Percentiles rank a stretch among this genome's conserved stretches.
These are phyloP conservation scores for Rhopalosiphum maidis DNA, from an alignment of 1,140 invertebrate genomes.

Conservation along the genomic window DNA sequence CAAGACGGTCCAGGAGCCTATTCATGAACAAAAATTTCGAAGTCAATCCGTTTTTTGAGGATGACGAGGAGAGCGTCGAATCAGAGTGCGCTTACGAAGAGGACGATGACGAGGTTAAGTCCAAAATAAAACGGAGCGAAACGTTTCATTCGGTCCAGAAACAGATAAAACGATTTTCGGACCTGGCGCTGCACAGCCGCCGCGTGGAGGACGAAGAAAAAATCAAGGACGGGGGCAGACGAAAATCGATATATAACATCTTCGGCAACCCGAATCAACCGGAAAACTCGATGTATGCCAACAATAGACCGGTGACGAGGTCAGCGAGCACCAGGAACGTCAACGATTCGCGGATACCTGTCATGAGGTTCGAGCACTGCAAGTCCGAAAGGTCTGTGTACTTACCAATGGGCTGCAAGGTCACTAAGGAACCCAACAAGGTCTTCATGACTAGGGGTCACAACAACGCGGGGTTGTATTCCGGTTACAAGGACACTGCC, in stretches of 20 bases:
- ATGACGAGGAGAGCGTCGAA: constrained; percentile 72
- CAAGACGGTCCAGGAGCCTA: constrained; percentile 67
- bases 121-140: constrained; percentile 63
- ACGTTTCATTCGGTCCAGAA: constrained; percentile 65
- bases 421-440: not conserved
- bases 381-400: constrained; percentile 51
- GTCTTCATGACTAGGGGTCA: constrained; percentile 69
- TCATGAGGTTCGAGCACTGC: constrained; percentile 46
- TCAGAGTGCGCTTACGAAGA: constrained; percentile 65
- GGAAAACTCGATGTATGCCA: not conserved
- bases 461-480: constrained; percentile 69
- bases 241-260: constrained; percentile 50
- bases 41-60: constrained; percentile 67
- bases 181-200: constrained; percentile 65
- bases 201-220: constrained; percentile 58
- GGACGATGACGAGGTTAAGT: constrained; percentile 23
- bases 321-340: constrained; percentile 58
- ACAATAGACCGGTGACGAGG: constrained; percentile 55
- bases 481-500: constrained; percentile 65
- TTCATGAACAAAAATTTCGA: constrained; percentile 63
- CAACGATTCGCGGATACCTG: constrained; percentile 47
- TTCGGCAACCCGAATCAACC: not conserved
- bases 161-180: constrained; percentile 64
- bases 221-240: constrained; percentile 60
- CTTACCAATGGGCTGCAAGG: not conserved